phyloP scores from a whole-genome alignment of 2,113 vertebrate genomes.

The Alectura lathami region DNA sequence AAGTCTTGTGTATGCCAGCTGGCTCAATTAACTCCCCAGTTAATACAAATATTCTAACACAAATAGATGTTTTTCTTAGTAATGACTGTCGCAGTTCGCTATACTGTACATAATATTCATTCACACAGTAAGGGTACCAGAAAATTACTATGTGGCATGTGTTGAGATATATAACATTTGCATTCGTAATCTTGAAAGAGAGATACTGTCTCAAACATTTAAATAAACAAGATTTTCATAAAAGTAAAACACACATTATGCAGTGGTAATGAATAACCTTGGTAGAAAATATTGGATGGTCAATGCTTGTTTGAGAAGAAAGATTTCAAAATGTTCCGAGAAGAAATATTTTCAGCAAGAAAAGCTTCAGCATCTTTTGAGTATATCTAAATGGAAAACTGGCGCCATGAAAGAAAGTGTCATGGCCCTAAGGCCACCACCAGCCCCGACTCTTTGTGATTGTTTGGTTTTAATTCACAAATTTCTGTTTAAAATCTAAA shows the following conservation, averaged over 20 bases:
- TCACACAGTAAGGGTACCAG: background rate
- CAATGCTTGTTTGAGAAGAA: background rate
- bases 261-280: background rate
- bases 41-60: constrained; percentile 14
- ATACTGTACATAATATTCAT: background rate
- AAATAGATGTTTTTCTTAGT: background rate
- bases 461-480: background rate
- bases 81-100: background rate
- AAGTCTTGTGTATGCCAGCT: background rate
- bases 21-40: background rate
- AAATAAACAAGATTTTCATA: background rate
- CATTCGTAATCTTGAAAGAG: background rate
- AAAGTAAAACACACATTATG: background rate
- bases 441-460: background rate
- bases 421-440: too few relatives aligned
- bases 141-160: background rate
- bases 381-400: background rate
- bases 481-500: background rate
- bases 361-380: background rate
- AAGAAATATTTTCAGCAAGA: background rate
- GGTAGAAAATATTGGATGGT: background rate
- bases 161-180: background rate
- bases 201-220: background rate
- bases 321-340: background rate
- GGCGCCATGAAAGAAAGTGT: background rate